Evolutionary conservation across 2,888 invertebrate species (phyloP), one percentile per base, ranked within the genome.

Genomic region (Tinea semifulvella): DNA sequence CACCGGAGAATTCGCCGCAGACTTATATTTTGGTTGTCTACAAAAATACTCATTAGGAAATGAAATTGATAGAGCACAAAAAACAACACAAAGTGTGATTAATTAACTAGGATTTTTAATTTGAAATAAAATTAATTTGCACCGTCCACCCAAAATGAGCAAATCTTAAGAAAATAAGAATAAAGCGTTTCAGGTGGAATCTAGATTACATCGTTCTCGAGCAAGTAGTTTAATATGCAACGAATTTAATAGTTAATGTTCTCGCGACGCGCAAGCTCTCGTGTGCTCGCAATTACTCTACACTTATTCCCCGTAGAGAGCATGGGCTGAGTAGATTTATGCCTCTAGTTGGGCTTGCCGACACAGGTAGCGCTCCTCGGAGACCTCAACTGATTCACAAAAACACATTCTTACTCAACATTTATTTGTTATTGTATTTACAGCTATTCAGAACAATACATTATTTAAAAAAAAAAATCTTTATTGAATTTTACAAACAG

Each of bases 201-300:
- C 61, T 62, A 61, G 64, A 71, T 71, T 70, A 70, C 66, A 64
- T 56, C 57, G 60, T 63, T 61, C 57, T 66, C 65, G 65, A 68
- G 61, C 60, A 61, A 11, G 65, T 75, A 73, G 69, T 76, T 71
- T 76, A 76, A 75, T 75, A 79, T 79, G 76, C 77, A 79, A 76
- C 76, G 79, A 79, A 74, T 77, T 79, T 77, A 79, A 79, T 77
- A 79, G 74, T 77, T 79, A 76, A 79, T 76, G 76, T 67, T 62
- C 61, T 56, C 50, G 65, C 67, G 73, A 71, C 71, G 68, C 61
- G 62, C 61, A 65, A 58, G 58, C 61, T 58, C 67, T 65, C 66
- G 62, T 68, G 63, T 68, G 70, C 59, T 69, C 63, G 65, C 73
- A 77, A 79, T 77, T 77, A 76, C 77, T 72, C 66, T 62, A 66